Conservation (phyloP, 2,888 invertebrate genomes). For the Drosophila gaucha region DNA sequence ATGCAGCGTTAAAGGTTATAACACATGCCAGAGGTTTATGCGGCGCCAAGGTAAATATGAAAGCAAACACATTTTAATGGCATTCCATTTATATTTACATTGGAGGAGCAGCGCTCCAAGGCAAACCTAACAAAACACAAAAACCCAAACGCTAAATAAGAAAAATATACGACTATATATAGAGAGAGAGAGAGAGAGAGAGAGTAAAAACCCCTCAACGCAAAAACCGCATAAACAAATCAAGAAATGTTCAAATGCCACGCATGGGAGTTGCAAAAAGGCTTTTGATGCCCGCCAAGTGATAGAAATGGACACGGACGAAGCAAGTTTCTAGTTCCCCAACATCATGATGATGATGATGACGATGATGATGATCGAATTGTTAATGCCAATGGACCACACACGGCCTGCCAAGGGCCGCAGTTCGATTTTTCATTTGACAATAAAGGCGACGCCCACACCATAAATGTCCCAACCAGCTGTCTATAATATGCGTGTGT, state of each 20-base stretch:
- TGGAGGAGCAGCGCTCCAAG: slow-evolving; percentile 32
- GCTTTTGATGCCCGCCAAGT: slow-evolving; percentile 56
- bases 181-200: background rate
- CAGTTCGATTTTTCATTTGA: slow-evolving; percentile 77
- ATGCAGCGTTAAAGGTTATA: slow-evolving; percentile 75
- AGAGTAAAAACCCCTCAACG: no score
- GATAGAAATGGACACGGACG: slow-evolving; percentile 34
- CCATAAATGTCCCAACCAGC: slow-evolving; percentile 60
- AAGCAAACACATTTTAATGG: slow-evolving; percentile 76
- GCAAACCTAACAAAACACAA: slow-evolving; percentile 67
- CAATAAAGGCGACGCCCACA: slow-evolving; percentile 68
- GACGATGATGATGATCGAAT: background rate
- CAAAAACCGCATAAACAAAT: slow-evolving; percentile 74
- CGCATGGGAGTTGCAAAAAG: slow-evolving; percentile 66
- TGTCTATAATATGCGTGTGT: slow-evolving; percentile 17
- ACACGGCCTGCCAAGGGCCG: slow-evolving; percentile 40
- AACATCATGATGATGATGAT: slow-evolving; percentile 9
- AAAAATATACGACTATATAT: background rate
- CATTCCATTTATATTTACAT: slow-evolving; percentile 71
- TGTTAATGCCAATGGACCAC: slow-evolving; percentile 29
- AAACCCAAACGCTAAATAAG: slow-evolving; percentile 7
- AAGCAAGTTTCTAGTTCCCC: slow-evolving; percentile 18
- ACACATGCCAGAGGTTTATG: slow-evolving; percentile 38
- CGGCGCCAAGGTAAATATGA: slow-evolving; percentile 73
- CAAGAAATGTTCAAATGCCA: slow-evolving; percentile 50